Base-by-base conservation (phyloP, 2,888 invertebrate species). In the Branchipolynoe longqiensis region DNA sequence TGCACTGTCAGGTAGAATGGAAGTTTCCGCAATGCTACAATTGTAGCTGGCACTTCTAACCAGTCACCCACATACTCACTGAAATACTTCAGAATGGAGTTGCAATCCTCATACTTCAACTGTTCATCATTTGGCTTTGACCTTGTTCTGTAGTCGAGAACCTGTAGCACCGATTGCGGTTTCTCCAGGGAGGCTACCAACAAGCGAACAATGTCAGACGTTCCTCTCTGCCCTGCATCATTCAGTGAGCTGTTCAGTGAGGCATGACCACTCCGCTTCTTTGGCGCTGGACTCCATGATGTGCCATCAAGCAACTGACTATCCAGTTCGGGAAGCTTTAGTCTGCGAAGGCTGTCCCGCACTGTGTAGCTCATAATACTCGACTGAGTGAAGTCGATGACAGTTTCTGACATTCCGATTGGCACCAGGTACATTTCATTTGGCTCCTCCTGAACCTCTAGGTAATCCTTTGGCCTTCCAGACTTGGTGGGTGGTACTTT, bases 81-180 rank as follows among this genome's bases (percentile, higher is more conserved):
- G 86, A 89, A 90, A 81, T 90, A 90, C 64, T 87, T 89, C 41
- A 89, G 78, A 25, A 90, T 89, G 54, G 85, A 62, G 83, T 85
- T 85, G 83, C 88, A 87, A n/a, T 90, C 89, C 36, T 89, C 89
- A 12, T 78, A 41, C 28, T 73, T 74, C 58, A 89, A 81, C 18
- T 54, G 28, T 2, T 54, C 48, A 25, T 33, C 56, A 12, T 31
- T 78, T 6, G 82, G 58, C 73, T 31, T 74, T 6, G 59, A 31
- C 3, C 41, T 12, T n/a, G 54, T 73, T 25, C 48, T n/a, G 58
- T 85, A 73, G 40, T 87, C 78, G 28, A 89, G 56, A 6, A 88
- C 85, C 22, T 73, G 81, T 18, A 89, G 54, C 2, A 89, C 81
- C 0, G 86, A 58, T 25, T 83, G 69, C 6, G 89, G 89, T 40